Evolutionary conservation across 2,797 vertebrate genomes (phyloP).

Genomic region (Characodon lateralis): DNA sequence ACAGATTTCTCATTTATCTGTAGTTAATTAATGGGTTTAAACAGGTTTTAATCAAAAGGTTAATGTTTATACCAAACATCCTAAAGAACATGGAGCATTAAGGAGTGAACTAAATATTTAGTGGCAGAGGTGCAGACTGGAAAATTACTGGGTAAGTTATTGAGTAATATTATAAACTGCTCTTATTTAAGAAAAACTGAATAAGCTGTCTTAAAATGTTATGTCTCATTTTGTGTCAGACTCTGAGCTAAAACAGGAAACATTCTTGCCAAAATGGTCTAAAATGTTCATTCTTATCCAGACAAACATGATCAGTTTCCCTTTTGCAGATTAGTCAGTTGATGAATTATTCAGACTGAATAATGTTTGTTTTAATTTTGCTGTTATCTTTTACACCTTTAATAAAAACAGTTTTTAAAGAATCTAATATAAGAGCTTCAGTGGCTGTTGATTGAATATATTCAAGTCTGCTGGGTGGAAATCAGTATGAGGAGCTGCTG

Average conservation of each 20-base stretch:
- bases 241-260: not conserved
- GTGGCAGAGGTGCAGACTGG: not conserved
- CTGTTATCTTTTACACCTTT: not conserved
- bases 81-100: not conserved
- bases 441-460: not conserved
- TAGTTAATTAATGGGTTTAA: not conserved
- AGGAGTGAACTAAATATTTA: not conserved
- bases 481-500: not conserved
- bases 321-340: not conserved
- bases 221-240: too few relatives aligned
- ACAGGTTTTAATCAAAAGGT: not conserved
- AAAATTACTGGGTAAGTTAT: not conserved
- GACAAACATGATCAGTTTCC: not conserved
- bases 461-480: not conserved
- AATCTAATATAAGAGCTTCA: not conserved
- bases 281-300: not conserved
- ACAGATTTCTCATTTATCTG: not conserved
- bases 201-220: too few relatives aligned
- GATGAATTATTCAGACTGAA: not conserved
- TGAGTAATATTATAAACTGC: not conserved
- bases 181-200: not conserved
- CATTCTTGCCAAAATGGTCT: not conserved
- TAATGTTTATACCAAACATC: not conserved
- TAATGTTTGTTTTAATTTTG: not conserved
- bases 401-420: not conserved